Percentiles rank a stretch among this genome's conserved stretches.
phyloP scores from a whole-genome alignment of 2,797 vertebrate genomes.

The Onychomys leucogaster region DNA sequence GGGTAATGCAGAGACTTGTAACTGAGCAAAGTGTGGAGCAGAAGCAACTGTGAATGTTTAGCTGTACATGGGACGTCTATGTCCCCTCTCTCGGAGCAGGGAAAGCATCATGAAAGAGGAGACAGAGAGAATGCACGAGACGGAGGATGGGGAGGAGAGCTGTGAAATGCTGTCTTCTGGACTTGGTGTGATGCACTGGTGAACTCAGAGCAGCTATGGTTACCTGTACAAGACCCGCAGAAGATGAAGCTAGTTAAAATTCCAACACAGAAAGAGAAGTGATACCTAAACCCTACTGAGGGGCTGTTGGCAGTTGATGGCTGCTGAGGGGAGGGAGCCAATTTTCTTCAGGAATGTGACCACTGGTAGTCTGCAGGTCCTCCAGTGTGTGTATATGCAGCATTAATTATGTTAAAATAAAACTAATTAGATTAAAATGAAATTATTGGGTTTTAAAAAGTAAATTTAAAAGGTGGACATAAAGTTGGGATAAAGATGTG shows the following conservation, averaged over 20 bases:
- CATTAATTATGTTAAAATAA: not conserved
- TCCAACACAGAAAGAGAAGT: not conserved
- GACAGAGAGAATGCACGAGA: not conserved
- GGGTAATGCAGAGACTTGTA: not conserved
- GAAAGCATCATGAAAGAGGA: not conserved
- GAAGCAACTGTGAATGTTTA: not conserved
- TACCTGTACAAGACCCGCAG: not conserved
- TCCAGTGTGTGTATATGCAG: not conserved
- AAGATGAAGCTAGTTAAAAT: not conserved
- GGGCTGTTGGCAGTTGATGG: not conserved
- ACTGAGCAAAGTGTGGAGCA: not conserved
- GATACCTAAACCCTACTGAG: not conserved
- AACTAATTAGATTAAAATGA: not conserved
- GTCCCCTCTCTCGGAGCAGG: not conserved
- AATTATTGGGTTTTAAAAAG: not conserved
- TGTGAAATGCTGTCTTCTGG: not conserved
- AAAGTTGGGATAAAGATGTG: not conserved
- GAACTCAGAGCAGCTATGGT: not conserved
- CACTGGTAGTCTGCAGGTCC: not conserved
- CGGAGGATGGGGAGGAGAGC: not conserved
- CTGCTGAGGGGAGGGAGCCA: too few relatives aligned
- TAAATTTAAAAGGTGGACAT: not conserved
- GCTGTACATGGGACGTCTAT: not conserved
- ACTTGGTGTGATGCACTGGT: not conserved
- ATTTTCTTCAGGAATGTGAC: not conserved